Conservation (phyloP, 2,797 vertebrate species). For the Pipistrellus pygmaeus region DNA sequence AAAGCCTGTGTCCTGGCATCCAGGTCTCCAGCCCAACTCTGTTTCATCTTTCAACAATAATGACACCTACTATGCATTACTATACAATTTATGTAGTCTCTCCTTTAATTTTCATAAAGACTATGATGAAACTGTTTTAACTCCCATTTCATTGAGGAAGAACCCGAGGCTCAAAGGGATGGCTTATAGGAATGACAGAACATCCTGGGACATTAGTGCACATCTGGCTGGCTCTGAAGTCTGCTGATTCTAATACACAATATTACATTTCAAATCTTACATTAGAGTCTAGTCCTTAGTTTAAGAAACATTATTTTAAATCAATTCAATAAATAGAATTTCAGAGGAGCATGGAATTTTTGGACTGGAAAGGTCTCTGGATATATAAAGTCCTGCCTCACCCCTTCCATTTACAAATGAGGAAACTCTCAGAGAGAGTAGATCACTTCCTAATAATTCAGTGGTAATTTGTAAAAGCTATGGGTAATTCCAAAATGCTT, state of each 20-base stretch:
- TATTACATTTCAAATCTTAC: background rate
- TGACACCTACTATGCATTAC: background rate
- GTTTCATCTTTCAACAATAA: background rate
- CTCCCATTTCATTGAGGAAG: background rate
- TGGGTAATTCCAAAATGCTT: background rate
- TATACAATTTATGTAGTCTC: background rate
- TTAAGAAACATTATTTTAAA: slow-evolving; percentile 23
- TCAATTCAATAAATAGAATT: background rate
- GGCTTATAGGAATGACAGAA: background rate
- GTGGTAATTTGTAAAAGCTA: background rate
- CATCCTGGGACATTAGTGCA: background rate
- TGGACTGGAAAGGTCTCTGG: background rate
- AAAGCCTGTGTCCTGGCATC: too few relatives aligned
- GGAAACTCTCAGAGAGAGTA: background rate
- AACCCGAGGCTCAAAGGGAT: background rate
- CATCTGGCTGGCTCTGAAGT: background rate
- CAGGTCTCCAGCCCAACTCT: too few relatives aligned
- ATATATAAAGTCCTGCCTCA: background rate
- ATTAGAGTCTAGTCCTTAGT: background rate
- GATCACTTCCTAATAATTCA: background rate
- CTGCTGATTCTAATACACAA: background rate
- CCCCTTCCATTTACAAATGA: background rate
- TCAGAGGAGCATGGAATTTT: background rate
- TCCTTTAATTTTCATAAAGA: background rate
- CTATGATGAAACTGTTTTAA: background rate